Base-by-base conservation (phyloP, 2,113 vertebrate genomes). In the Prietella phreatophila region DNA sequence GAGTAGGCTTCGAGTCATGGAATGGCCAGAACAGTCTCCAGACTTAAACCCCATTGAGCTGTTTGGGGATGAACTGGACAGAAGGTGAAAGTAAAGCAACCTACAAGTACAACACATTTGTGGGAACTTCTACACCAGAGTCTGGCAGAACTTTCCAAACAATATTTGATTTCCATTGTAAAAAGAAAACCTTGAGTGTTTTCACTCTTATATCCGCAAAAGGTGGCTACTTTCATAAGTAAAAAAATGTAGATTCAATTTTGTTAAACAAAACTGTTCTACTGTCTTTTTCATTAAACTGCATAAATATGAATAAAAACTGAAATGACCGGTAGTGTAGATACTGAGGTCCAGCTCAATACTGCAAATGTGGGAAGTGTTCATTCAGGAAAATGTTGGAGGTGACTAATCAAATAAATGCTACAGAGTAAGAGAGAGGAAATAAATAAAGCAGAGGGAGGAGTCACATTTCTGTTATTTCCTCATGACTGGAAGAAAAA, bases 371-470 rank as follows among this genome's bases (percentile, higher is more conserved):
- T 65, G 61, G 61, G 67, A 71, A 71, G 67, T 71, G 33, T 25
- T 42, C 22, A 58, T 22, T 14, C 30, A 33, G 78, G 75, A 1
- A 42, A 33, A 61, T 79, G 76, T 15, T 47, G 67, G 82, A 67
- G 75, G 69, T 22, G 83, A 55, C 60, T 60, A 80, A 75, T 87
- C 50, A 82, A 56, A 86, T 88, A 82, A 89, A 83, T 86, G 25
- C 89, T 87, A 39, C 81, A 69, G 36, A 33, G 10, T n/a, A 36
- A 50, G 55, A 69, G 69, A 75, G 27, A 27, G 30, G 55, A 86
- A 61, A 25, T 2, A 47, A 42, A 53, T 19, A 82, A 82, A 50
- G 58, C 47, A 76, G 50, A 15, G 47, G 79, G 69, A 47, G 67
- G 55, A 84, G 84, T 78, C 25, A 63, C 39, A 11, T 50, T 83